Percentiles rank a stretch among this genome's conserved stretches.
phyloP scores from a whole-genome alignment of 2,888 invertebrate species.

The Tenthredo livida region DNA sequence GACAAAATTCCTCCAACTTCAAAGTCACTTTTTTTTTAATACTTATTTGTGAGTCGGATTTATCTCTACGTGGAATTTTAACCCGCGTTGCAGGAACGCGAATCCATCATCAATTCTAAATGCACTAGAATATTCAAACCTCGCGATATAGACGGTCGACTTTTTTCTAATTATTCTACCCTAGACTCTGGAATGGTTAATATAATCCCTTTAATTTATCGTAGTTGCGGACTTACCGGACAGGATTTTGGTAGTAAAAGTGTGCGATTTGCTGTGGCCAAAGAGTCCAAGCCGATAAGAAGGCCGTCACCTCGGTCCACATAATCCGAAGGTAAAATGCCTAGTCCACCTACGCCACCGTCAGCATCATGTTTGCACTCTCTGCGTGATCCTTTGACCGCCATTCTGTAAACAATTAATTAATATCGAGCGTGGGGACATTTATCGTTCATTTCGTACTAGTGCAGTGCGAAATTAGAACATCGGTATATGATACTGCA shows the following conservation, averaged over 20 bases:
- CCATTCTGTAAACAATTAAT: conserved; percentile 64
- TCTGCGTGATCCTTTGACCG: conserved; percentile 70
- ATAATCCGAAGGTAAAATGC: conserved; percentile 74
- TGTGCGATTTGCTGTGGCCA: conserved; percentile 68
- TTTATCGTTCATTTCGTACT: not conserved
- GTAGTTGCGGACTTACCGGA: conserved; percentile 65
- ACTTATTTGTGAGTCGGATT: not conserved
- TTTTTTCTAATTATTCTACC: not conserved
- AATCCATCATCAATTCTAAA: not conserved
- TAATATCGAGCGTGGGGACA: not conserved
- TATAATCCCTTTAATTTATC: not conserved
- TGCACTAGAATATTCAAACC: not conserved
- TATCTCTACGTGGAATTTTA: not conserved
- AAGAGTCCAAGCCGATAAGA: conserved; percentile 73
- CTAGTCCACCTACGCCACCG: conserved; percentile 68
- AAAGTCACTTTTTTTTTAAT: not conserved
- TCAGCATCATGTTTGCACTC: conserved; percentile 71
- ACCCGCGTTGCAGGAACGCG: not conserved
- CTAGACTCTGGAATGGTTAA: not conserved
- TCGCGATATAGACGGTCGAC: not conserved
- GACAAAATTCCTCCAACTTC: conserved; percentile 1
- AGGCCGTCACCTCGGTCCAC: conserved; percentile 73
- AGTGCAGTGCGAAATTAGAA: not conserved
- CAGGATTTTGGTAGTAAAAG: conserved; percentile 70
- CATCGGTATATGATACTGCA: not conserved